phyloP scores from a whole-genome alignment of 2,113 vertebrate genomes.

The Polypterus bichir region DNA sequence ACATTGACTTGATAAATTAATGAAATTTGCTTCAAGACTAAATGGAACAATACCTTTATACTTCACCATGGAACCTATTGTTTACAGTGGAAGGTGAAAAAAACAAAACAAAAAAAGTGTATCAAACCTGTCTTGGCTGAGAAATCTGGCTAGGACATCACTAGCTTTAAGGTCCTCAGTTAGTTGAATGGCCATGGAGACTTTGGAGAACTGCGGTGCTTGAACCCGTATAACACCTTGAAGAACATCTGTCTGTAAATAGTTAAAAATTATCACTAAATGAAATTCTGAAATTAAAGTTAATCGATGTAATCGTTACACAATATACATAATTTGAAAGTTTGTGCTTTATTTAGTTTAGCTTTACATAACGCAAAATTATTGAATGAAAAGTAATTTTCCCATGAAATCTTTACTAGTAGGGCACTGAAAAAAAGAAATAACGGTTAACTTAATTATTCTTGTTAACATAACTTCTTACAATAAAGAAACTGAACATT shows the following conservation, averaged over 20 bases:
- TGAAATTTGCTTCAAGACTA: not conserved
- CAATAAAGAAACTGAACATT: no score
- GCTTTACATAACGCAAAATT: no score
- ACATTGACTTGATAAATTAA: not conserved
- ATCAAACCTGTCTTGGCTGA: constrained; percentile 78
- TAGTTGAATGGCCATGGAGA: constrained; percentile 91
- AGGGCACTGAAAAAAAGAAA: no score
- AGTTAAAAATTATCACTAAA: constrained; percentile 22
- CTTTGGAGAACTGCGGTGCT: constrained; percentile 85
- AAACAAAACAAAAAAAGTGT: not conserved
- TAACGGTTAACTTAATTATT: no score
- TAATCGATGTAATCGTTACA: no score
- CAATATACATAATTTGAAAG: no score
- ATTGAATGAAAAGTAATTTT: no score
- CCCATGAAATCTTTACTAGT: no score
- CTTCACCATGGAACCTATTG: not conserved
- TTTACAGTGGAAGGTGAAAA: not conserved
- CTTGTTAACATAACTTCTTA: no score
- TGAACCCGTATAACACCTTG: constrained; percentile 86
- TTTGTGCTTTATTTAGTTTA: no score
- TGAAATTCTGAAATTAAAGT: no score
- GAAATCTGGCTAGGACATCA: constrained; percentile 79
- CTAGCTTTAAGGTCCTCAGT: constrained; percentile 80
- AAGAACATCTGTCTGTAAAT: constrained; percentile 58
- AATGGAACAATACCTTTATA: not conserved